Conservation (phyloP, 2,113 vertebrate species). For the Erpornis zantholeuca region DNA sequence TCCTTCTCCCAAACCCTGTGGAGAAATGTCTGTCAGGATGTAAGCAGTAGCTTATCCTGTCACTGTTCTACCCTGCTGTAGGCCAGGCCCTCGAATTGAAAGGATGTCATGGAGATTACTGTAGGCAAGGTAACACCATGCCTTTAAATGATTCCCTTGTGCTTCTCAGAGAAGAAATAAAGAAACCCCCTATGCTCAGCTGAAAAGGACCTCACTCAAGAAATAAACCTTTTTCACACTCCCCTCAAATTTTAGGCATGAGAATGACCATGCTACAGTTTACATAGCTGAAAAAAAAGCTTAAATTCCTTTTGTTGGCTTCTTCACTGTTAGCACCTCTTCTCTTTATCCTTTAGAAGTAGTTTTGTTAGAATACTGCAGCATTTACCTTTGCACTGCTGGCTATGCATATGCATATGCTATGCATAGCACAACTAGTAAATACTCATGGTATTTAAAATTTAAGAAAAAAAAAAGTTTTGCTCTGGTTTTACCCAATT, state of each 20-base stretch:
- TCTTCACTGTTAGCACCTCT: not conserved
- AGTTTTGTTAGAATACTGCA: not conserved
- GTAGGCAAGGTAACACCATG: not conserved
- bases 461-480: not conserved
- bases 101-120: not conserved
- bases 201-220: not conserved
- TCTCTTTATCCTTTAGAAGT: not conserved
- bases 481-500: not conserved
- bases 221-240: not conserved
- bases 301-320: not conserved
- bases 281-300: not conserved
- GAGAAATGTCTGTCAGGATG: not conserved
- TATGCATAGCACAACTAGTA: not conserved
- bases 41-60: not conserved
- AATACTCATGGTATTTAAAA: not conserved
- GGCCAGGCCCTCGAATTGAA: not conserved
- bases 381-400: not conserved
- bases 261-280: not conserved
- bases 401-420: not conserved
- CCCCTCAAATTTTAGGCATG: not conserved
- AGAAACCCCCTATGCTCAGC: not conserved
- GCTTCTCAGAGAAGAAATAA: not conserved
- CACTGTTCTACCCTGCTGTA: not conserved
- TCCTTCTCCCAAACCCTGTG: not conserved
- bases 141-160: not conserved